These are phyloP conservation scores for Eupsittula cactorum DNA, from an alignment of 2,113 vertebrate species.

Conservation along the genomic window DNA sequence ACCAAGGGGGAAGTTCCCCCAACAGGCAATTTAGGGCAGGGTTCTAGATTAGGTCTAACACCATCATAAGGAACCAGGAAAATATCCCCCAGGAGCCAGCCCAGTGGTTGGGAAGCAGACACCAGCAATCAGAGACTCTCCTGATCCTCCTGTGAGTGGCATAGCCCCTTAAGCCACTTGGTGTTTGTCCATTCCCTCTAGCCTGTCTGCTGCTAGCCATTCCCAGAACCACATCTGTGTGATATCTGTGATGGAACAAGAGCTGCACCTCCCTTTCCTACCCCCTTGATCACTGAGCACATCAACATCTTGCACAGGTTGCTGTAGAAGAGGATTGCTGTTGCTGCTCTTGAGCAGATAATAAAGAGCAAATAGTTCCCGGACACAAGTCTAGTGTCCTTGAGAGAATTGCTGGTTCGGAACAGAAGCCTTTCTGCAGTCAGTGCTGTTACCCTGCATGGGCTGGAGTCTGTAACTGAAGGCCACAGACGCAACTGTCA, in stretches of 20 bases:
- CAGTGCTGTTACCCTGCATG: not conserved
- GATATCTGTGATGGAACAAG: not conserved
- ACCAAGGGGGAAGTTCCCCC: not conserved
- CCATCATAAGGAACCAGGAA: not conserved
- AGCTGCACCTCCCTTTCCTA: not conserved
- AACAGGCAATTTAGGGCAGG: not conserved
- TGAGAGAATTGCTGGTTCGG: not conserved
- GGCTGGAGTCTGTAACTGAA: not conserved
- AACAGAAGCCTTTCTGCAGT: not conserved
- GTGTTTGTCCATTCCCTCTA: not conserved
- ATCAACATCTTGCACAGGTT: not conserved
- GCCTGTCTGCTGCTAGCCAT: fast-evolving
- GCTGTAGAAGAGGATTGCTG: not conserved
- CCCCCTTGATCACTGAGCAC: not conserved
- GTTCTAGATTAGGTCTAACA: not conserved
- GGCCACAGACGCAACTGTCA: fast-evolving
- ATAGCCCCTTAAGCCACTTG: not conserved
- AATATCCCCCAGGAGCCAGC: not conserved
- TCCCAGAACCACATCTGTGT: not conserved
- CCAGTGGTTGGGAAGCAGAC: not conserved
- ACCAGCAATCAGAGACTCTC: not conserved
- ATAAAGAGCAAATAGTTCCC: not conserved
- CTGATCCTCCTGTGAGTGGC: not conserved
- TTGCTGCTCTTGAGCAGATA: not conserved
- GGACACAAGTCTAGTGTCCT: not conserved